These are phyloP conservation scores for Peromyscus californicus DNA, from an alignment of 2,113 vertebrate genomes.

Conservation along the genomic window DNA sequence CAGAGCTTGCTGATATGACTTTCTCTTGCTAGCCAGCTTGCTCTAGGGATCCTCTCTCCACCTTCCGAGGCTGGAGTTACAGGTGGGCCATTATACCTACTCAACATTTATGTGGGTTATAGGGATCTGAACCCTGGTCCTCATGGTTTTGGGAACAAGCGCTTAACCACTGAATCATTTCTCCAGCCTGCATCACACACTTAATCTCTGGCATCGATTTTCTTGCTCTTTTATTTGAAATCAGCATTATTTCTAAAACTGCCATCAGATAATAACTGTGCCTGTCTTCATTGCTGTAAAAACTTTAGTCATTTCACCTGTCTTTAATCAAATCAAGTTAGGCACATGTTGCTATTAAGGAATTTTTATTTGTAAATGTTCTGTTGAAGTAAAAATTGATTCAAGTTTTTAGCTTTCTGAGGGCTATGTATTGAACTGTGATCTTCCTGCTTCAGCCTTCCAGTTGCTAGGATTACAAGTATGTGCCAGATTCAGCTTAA, in stretches of 20 bases:
- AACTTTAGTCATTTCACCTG: neutral
- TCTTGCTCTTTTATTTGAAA: neutral
- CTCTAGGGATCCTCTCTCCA: neutral
- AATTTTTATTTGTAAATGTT: neutral
- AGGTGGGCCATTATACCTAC: neutral
- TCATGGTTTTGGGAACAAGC: neutral
- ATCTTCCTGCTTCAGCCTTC: neutral
- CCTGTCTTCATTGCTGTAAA: conserved; percentile 33
- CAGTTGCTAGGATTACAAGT: neutral
- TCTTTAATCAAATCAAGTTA: neutral
- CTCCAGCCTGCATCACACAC: too few species aligned
- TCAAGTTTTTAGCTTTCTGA: neutral
- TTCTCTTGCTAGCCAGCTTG: neutral
- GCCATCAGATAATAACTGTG: neutral
- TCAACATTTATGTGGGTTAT: neutral
- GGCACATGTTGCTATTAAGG: neutral
- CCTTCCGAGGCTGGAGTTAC: neutral
- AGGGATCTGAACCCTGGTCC: neutral
- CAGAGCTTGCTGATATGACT: neutral
- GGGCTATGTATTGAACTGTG: neutral
- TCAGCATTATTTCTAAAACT: conserved; percentile 48
- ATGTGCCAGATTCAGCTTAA: neutral
- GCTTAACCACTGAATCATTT: neutral
- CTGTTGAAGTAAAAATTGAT: neutral
- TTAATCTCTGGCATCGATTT: neutral